Base-by-base conservation (phyloP, 2,888 invertebrate genomes). In the Helicoverpa assulta region DNA sequence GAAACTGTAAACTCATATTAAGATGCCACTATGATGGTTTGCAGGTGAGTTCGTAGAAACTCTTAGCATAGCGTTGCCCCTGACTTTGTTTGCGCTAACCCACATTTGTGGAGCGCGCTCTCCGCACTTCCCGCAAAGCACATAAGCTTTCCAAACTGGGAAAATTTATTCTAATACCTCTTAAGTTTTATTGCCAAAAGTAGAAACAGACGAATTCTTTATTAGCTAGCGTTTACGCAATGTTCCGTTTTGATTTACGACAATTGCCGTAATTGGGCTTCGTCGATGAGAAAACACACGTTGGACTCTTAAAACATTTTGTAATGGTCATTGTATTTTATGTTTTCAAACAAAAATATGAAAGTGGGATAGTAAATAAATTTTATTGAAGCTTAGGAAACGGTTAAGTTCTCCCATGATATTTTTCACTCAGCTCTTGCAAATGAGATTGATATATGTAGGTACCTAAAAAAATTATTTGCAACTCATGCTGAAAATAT, bases 1-100 rank as follows among this genome's bases (percentile, higher is more conserved):
- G 81, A 76, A 78, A 79, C 70, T 76, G 72, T 82, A 58, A 69
- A 67, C 56, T 69, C 52, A 73, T 57, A 72, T 78, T 57, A 72
- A 66, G 56, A 69, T 73, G 70, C 63, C 72, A 47, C 52, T 61
- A 21, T n/a, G 67, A 77, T 81, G 70, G 70, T 75, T 53, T 54
- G 63, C 60, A 80, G 70, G 62, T 70, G 73, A 64, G 40, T 78
- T 75, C 72, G 43, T 50, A 57, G 66, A 73, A 79, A 67, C 61
- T 18, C 43, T n/a, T 54, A 63, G 21, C 26, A 26, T 57, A 16
- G 50, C 19, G 61, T 53, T 61, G 55, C 33, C 76, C 73, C 19
- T 81, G 80, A 67, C 73, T 80, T 73, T 67, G 64, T 72, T 55
- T 43, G 33, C 50, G 40, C 40, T 78, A 66, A 68, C 80, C 73